A percentile compares a stretch with the other conserved stretches of the same genome.
Evolutionary conservation across 2,113 vertebrate genomes (phyloP).

Genomic region (Rattus rattus): DNA sequence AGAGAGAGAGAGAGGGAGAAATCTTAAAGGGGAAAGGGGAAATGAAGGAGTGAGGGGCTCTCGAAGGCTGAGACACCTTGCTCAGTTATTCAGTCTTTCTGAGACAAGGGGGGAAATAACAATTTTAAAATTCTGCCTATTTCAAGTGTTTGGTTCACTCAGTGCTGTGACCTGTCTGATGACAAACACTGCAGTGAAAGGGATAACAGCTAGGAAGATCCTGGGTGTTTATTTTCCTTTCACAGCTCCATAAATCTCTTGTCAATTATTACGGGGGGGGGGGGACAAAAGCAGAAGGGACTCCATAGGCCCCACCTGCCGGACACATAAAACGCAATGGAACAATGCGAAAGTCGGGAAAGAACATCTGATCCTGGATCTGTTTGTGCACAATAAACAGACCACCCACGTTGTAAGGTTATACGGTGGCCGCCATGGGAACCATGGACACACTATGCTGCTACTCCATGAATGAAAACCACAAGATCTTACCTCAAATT

Average conservation of each 20-base stretch:
- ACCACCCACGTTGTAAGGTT: not conserved
- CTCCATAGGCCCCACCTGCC: not conserved
- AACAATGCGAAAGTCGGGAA: not conserved
- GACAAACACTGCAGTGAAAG: constrained; percentile 2
- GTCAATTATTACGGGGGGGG: not conserved
- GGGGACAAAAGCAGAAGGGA: not conserved
- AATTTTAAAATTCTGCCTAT: constrained; percentile 24
- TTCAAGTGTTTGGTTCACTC: constrained; percentile 8
- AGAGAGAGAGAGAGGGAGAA: not conserved
- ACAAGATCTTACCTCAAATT: not conserved
- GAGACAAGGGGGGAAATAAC: not conserved
- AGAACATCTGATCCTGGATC: not conserved
- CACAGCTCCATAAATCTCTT: not conserved
- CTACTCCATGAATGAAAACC: not conserved
- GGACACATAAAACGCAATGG: not conserved
- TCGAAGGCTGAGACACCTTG: not conserved
- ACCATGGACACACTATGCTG: not conserved
- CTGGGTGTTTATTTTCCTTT: not conserved
- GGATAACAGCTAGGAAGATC: not conserved
- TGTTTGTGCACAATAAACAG: not conserved
- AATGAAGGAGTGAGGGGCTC: not conserved
- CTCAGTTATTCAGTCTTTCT: not conserved
- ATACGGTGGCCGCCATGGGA: not conserved
- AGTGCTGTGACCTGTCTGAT: not conserved
- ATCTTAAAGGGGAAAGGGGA: constrained; percentile 9